Evolutionary conservation across 2,113 vertebrate species (phyloP).

Genomic region (Paracanthobrama guichenoti): DNA sequence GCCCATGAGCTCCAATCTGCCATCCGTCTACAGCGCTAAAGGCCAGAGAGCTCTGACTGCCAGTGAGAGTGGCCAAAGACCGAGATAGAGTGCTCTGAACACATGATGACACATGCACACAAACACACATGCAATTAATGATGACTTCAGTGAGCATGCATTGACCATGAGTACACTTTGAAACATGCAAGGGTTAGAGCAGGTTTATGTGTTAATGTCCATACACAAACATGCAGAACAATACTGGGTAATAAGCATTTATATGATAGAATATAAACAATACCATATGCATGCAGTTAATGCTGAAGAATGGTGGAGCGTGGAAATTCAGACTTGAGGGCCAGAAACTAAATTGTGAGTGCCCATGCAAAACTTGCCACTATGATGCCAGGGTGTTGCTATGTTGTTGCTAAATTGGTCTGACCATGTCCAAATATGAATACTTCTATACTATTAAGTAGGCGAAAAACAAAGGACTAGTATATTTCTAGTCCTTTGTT

Average conservation of each 20-base stretch:
- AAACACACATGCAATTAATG: slow-evolving; percentile 78
- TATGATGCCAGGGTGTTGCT: not conserved
- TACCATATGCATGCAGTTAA: slow-evolving; percentile 1
- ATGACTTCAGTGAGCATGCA: slow-evolving; percentile 63
- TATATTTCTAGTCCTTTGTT: no score
- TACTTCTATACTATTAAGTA: not conserved
- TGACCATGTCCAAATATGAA: not conserved
- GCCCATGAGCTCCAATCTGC: slow-evolving; percentile 84
- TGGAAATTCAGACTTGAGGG: not conserved
- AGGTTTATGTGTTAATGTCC: slow-evolving; percentile 24
- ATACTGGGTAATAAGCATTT: not conserved
- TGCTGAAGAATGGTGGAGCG: not conserved
- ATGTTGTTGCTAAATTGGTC: not conserved
- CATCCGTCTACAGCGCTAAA: slow-evolving; percentile 88
- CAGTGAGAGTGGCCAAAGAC: slow-evolving; percentile 94
- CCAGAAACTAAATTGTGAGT: not conserved
- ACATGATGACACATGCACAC: slow-evolving; percentile 78
- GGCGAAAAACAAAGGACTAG: not conserved
- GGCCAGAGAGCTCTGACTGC: slow-evolving; percentile 93
- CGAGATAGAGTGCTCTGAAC: slow-evolving; percentile 94
- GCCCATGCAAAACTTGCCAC: not conserved
- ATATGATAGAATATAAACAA: not conserved
- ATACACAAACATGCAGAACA: slow-evolving; percentile 35
- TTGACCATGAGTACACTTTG: slow-evolving; percentile 22
- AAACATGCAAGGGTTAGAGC: slow-evolving; percentile 55